Base-by-base conservation (phyloP, 2,888 invertebrate species). In the Ashinkailepas kermadecensis region DNA sequence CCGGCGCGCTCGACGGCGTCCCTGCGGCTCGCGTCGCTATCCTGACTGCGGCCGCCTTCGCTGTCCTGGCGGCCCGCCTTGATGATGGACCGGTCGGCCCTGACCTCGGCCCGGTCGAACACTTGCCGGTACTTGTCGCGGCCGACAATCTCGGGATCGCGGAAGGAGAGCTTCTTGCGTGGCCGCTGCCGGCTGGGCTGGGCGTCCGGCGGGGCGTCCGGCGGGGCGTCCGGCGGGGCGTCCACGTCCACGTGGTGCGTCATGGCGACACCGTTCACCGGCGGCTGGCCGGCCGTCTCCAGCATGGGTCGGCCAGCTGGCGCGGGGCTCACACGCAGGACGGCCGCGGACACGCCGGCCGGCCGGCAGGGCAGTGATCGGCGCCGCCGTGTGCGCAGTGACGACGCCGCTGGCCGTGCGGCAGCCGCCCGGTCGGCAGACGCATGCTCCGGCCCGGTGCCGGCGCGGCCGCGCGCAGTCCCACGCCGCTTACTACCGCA, bases 91-190 rank as follows among this genome's bases (percentile, higher is more conserved):
- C 74, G 74, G 56, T 74, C 74, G 21, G 56, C 74, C 6, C 57
- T n/a, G 57, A 11, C 23, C n/a, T 74, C 56, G 64, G 78, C 56
- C 56, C 65, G 81, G 58, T 56, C 78, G 70, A 80, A 64, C 82
- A 39, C 67, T 82, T 81, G 59, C 82, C 81, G 54, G 74, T 56
- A 81, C 82, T 81, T 82, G 67, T 82, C 79, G 25, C 81, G 88
- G 25, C 89, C 88, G 83, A 92, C 89, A 80, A 93, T 92, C 88
- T 94, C 94, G 8, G 95, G 95, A 86, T 95, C 95, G 83, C 94
- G 92, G 88, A 95, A 95, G 15, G 95, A 95, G 18, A 95, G 88
- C 87, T 95, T 95, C 87, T 95, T 95, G 82, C 94, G 90, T 0
- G 94, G 94, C 85, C 92, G 89, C 86, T 91, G 92, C 85, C 87